These are phyloP conservation scores for Taeniopygia guttata DNA, from an alignment of 2,797 vertebrate genomes.

Conservation along the genomic window DNA sequence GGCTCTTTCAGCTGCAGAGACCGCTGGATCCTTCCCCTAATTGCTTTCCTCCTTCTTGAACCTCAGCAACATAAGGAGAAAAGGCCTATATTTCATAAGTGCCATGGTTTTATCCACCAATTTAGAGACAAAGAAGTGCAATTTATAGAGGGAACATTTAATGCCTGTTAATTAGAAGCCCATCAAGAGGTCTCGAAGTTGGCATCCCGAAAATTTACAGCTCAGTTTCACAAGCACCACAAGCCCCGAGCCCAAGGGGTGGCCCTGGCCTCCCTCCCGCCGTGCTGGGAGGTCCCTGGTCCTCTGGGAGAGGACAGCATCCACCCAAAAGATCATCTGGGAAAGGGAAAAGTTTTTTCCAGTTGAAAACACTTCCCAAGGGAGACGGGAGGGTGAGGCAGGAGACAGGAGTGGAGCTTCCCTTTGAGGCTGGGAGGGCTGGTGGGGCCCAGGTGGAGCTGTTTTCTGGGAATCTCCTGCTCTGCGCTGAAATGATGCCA, in stretches of 20 bases:
- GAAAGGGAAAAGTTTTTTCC: not conserved
- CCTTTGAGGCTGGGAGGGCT: not conserved
- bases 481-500: not conserved
- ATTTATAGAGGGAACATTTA: slow-evolving; percentile 49
- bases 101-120: slow-evolving; percentile 34
- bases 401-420: not conserved
- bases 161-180: slow-evolving; percentile 40
- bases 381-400: not conserved
- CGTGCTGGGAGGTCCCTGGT: not conserved
- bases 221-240: not conserved
- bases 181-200: slow-evolving; percentile 8
- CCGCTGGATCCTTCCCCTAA: not conserved
- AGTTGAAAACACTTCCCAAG: not conserved
- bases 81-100: slow-evolving; percentile 34
- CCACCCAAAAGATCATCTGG: not conserved
- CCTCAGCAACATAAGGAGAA: not conserved
- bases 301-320: not conserved
- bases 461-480: not conserved
- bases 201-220: not conserved
- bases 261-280: not conserved
- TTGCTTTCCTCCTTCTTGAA: slow-evolving; percentile 1
- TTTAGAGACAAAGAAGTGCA: slow-evolving; percentile 48
- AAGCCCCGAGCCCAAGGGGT: not conserved
- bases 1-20: not conserved
- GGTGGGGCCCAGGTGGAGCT: not conserved